Conservation (phyloP, 1,140 invertebrate genomes). For the Vanessa tameamea region DNA sequence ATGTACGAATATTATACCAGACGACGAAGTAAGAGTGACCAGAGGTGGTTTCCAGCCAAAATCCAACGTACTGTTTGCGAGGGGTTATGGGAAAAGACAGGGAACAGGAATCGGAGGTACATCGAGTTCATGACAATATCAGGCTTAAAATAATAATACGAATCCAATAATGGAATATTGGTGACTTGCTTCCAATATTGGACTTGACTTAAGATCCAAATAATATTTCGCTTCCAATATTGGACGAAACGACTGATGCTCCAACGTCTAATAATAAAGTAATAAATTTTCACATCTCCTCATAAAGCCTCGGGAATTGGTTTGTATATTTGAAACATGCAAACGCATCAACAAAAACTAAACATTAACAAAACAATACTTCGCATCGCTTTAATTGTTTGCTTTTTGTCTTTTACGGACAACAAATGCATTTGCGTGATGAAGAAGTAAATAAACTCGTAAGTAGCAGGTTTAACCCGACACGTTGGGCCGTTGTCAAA, state of each 20-base stretch:
- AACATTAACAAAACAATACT: slow-evolving; percentile 35
- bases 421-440: slow-evolving; percentile 2
- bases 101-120: slow-evolving; percentile 53
- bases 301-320: slow-evolving; percentile 48
- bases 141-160: slow-evolving; percentile 27
- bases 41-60: slow-evolving; percentile 63
- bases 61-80: slow-evolving; percentile 63
- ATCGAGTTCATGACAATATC: slow-evolving; percentile 16
- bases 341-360: slow-evolving; percentile 1
- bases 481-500: no score
- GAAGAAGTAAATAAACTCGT: background rate
- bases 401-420: slow-evolving; percentile 10
- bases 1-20: slow-evolving; percentile 3
- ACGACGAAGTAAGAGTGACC: slow-evolving; percentile 46
- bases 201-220: background rate
- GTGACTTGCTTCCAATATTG: slow-evolving; percentile 17
- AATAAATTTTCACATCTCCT: slow-evolving; percentile 36
- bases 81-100: slow-evolving; percentile 64
- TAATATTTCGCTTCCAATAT: slow-evolving; percentile 20
- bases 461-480: no score
- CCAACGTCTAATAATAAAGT: slow-evolving; percentile 6
- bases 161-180: slow-evolving; percentile 25
- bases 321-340: slow-evolving; percentile 35
- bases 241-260: background rate
- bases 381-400: slow-evolving; percentile 26